phyloP scores from a whole-genome alignment of 2,888 invertebrate genomes.

The Ornithoptera priamus region DNA sequence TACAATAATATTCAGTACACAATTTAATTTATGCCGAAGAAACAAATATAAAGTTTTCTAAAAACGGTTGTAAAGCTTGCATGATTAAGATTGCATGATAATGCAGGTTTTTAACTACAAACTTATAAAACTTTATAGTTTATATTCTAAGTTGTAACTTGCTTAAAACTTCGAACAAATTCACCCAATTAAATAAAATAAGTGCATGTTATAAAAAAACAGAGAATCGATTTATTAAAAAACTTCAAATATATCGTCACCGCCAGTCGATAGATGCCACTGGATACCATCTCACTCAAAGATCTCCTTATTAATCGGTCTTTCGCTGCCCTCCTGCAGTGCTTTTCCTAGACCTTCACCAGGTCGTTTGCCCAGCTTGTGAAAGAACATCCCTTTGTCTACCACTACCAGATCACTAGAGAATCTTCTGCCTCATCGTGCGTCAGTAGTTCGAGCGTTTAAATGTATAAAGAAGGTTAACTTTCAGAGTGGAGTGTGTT shows the following conservation, averaged over 20 bases:
- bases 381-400: no score
- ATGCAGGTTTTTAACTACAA: neutral
- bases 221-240: neutral
- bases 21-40: neutral
- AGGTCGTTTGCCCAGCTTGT: no score
- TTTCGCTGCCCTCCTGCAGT: no score
- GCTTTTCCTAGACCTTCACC: no score
- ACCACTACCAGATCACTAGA: no score
- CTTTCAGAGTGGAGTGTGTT: neutral
- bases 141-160: neutral
- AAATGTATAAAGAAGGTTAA: neutral
- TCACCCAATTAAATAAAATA: no score
- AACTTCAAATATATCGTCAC: no score
- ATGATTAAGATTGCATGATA: neutral
- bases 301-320: no score
- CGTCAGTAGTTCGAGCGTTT: neutral
- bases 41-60: neutral
- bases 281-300: no score
- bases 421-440: neutral
- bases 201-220: neutral
- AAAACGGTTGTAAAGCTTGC: neutral
- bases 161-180: neutral
- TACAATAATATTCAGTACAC: neutral
- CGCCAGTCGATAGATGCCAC: no score
- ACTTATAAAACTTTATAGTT: neutral